Conservation (phyloP, 2,797 vertebrate genomes). For the Anabas testudineus region DNA sequence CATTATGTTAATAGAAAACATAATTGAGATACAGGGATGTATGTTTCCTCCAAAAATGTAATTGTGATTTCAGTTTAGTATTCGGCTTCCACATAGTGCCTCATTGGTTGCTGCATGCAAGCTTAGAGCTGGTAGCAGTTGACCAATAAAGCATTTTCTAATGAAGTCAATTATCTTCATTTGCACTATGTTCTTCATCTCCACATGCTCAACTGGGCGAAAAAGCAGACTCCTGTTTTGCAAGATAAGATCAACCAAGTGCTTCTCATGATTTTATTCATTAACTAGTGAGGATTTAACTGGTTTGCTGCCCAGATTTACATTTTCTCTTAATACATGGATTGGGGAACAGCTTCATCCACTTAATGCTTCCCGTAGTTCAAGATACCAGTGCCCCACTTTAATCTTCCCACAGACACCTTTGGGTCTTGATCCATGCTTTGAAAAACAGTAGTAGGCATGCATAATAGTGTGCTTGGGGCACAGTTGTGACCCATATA, state of each 20-base stretch:
- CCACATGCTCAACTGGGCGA: constrained; percentile 7
- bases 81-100: too few species aligned
- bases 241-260: constrained; percentile 34
- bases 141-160: constrained; percentile 28
- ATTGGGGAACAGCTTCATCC: constrained; percentile 19
- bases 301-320: constrained; percentile 40
- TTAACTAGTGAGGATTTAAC: constrained; percentile 44
- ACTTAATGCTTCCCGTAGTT: constrained; percentile 33
- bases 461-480: constrained; percentile 47
- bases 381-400: constrained; percentile 23
- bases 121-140: constrained; percentile 4
- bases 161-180: constrained; percentile 41
- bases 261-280: constrained; percentile 61
- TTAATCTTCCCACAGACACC: constrained; percentile 50
- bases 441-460: constrained; percentile 51
- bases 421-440: constrained; percentile 55
- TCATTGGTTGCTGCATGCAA: not conserved
- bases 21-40: too few species aligned
- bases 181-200: constrained; percentile 31
- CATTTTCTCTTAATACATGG: constrained; percentile 19
- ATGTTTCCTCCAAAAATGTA: too few species aligned
- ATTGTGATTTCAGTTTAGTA: too few species aligned
- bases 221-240: constrained; percentile 29
- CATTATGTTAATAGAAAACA: too few species aligned
- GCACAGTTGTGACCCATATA: constrained; percentile 61